Percentiles rank a stretch among this genome's conserved stretches.
Evolutionary conservation across 2,113 vertebrate species (phyloP).

Genomic region (Datnioides undecimradiatus): DNA sequence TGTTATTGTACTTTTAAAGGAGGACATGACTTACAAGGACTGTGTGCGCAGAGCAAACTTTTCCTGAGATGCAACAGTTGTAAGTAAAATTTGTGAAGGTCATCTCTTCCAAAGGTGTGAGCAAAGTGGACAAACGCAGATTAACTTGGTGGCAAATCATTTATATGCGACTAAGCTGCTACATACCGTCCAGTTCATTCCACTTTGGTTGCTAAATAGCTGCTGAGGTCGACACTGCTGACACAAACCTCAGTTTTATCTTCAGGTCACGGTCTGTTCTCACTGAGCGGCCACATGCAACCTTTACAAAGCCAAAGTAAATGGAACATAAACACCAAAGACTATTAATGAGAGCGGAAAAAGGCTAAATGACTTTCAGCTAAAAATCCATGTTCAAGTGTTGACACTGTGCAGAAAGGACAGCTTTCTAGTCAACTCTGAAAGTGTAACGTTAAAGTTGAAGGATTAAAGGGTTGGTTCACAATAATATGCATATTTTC

Average conservation of each 20-base stretch:
- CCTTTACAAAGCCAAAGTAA: constrained; percentile 55
- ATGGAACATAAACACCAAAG: constrained; percentile 58
- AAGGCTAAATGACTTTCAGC: constrained; percentile 2
- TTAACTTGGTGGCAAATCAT: background rate
- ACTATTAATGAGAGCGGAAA: constrained; percentile 52
- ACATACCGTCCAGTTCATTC: background rate
- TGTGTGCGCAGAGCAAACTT: background rate
- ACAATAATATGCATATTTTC: too few relatives aligned
- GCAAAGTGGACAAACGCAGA: background rate
- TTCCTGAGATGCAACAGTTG: background rate
- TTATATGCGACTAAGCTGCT: background rate
- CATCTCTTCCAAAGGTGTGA: background rate
- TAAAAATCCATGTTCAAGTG: constrained; percentile 1
- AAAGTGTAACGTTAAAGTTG: background rate
- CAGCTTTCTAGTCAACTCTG: background rate
- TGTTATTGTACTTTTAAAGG: background rate
- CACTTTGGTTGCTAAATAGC: constrained; percentile 14
- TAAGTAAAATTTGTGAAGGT: background rate
- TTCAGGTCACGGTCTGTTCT: constrained; percentile 34
- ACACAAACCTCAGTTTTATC: constrained; percentile 30
- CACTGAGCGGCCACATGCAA: constrained; percentile 26
- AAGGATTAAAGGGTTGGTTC: too few relatives aligned
- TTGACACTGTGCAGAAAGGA: constrained; percentile 3
- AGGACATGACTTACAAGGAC: background rate
- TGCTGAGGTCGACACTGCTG: constrained; percentile 6